Conservation (phyloP, 2,113 vertebrate species). For the Lichenostomus cassidix region DNA sequence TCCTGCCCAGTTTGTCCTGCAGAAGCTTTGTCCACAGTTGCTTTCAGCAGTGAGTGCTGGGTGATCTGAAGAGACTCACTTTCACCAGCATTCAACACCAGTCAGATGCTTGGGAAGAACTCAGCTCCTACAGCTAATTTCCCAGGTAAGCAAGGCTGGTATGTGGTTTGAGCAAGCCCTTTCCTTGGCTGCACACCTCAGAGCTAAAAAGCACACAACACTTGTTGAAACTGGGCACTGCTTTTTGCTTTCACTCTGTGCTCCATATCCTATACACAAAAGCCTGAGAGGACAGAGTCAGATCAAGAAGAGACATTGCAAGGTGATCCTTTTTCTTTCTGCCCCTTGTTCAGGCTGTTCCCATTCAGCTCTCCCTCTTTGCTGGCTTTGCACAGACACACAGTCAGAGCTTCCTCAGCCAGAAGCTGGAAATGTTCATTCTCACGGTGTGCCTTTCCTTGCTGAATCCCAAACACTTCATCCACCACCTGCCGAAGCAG, state of each 20-base stretch:
- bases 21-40: background rate
- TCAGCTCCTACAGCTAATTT: background rate
- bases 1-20: background rate
- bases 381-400: background rate
- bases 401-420: background rate
- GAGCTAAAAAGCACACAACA: background rate
- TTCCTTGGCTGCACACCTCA: background rate
- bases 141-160: background rate
- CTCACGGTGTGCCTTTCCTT: background rate
- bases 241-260: background rate
- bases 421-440: background rate
- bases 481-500: background rate
- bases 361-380: background rate
- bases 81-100: background rate
- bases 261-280: background rate
- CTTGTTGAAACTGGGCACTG: background rate
- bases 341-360: background rate
- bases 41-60: background rate
- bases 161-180: accelerated
- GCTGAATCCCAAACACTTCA: background rate
- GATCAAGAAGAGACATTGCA: background rate
- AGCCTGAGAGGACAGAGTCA: background rate
- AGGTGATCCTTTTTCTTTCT: background rate
- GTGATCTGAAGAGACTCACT: background rate
- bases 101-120: background rate